Evolutionary conservation across 2,888 invertebrate genomes (phyloP), one percentile per base, ranked within the genome.

Genomic region (Tethea ocularis): DNA sequence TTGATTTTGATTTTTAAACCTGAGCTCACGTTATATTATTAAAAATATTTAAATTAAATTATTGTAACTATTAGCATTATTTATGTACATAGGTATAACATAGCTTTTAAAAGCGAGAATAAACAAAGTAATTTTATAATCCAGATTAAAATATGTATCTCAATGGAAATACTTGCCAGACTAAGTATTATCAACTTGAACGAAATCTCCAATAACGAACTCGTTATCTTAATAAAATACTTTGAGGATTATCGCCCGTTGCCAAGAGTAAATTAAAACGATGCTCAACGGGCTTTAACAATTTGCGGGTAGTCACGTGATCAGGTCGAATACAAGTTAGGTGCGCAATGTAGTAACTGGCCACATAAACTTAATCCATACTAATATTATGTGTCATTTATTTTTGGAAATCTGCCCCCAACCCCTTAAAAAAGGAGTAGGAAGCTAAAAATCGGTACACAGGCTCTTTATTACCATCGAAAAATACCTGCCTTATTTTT

Each of bases 231-330:
- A 53, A 53, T 53, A 53, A 54, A 54, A 54, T 11, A 54, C 33
- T 54, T 54, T 54, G 33, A 29, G 33, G 33, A 54, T 33, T 33
- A 54, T 22, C 54, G 24, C 33, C 29, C 13, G 54, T 67, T 59
- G 55, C 56, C 51, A 58, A 61, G 53, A 60, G 68, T 46, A 59
- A 72, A 68, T 69, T 66, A 62, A 72, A 72, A 63, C 57, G 54
- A 60, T 38, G 46, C 58, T 70, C 64, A 59, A 62, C 68, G 65
- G 65, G 61, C 61, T 64, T 59, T 54, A 56, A 61, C 62, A 66
- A 66, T 67, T 60, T 63, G 59, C 55, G 52, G 41, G n/a, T 17
- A 61, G 63, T 74, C 23, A 75, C 77, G 75, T 75, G 75, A 66
- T 68, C 57, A 36, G 63, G 51, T 58, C 62, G 56, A 73, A 66